Base-by-base conservation (phyloP, 2,797 vertebrate genomes). In the Enteromius mattozi region DNA sequence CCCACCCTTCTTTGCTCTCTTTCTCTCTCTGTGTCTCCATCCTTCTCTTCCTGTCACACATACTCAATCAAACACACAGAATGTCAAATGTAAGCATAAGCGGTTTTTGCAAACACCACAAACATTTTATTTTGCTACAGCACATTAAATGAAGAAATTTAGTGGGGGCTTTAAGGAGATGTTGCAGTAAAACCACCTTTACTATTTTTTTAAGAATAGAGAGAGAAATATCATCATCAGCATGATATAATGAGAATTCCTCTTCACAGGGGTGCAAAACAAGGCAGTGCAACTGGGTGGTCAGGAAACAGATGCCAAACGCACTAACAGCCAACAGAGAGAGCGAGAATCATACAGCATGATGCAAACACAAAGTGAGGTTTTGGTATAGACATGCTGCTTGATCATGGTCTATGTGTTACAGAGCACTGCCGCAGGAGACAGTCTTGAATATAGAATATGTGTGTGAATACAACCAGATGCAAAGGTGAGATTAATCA, bases 391-490 rank as follows among this genome's bases (percentile, higher is more conserved):
- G 85, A 66, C 81, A 63, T 42, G 68, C 75, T 93, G 94, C 94
- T 94, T 94, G 54, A 59, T 95, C 93, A 95, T 92, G 85, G 93
- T 94, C 96, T 94, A 96, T 92, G 93, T 93, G 92, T 94, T 89
- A 91, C 94, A 94, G 92, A 90, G 90, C 92, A 92, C 93, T 87
- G 97, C 97, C 96, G 94, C 94, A 70, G 97, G 97, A 97, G 97
- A 97, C 94, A 96, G 96, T 96, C 95, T 96, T 96, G 97, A 98
- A 97, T 98, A 97, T 97, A 96, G 96, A 98, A 96, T 97, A 96
- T 97, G 96, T 97, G 95, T 94, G 92, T 95, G 97, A 98, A 98
- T 93, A 95, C 96, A 97, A 97, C 97, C 97, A 98, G 96, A 98
- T 98, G 97, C 96, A 97, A 95, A 93, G 93, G 92, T 90, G 91